phyloP scores from a whole-genome alignment of 2,888 invertebrate genomes.

The Nemurella pictetii region DNA sequence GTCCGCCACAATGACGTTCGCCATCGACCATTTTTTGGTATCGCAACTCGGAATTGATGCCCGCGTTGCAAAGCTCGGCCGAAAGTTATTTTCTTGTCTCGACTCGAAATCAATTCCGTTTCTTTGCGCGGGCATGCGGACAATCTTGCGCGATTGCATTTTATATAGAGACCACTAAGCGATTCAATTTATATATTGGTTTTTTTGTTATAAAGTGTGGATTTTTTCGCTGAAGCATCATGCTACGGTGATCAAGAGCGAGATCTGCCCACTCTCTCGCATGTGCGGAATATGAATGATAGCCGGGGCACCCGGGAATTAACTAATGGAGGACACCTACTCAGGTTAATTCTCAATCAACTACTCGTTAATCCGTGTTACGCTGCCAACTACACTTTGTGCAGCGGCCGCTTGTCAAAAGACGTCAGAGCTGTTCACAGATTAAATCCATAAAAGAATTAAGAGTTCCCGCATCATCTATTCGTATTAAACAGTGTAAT shows the following conservation, averaged over 20 bases:
- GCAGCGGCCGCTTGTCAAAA: no score
- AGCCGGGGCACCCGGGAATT: background rate
- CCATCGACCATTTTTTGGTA: slow-evolving; percentile 11
- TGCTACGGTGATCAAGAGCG: background rate
- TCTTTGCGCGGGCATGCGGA: background rate
- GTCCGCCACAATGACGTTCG: slow-evolving; percentile 3
- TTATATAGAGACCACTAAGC: background rate
- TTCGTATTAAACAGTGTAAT: no score
- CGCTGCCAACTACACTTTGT: background rate
- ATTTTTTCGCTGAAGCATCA: background rate
- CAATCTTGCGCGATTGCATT: background rate
- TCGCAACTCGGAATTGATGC: slow-evolving; percentile 10
- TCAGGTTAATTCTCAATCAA: background rate
- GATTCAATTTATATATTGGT: background rate
- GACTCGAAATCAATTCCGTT: slow-evolving; percentile 14
- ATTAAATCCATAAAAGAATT: no score
- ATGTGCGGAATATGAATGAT: background rate
- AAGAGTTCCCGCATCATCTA: no score
- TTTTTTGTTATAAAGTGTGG: background rate
- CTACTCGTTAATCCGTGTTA: background rate
- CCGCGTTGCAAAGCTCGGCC: background rate
- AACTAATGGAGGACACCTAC: background rate
- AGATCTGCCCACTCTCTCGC: background rate
- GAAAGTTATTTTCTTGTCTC: slow-evolving; percentile 18
- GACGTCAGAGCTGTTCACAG: no score